A percentile compares a stretch with the other conserved stretches of the same genome.
Conservation (phyloP, 2,888 invertebrate genomes). For the Teleogryllus oceanicus region DNA sequence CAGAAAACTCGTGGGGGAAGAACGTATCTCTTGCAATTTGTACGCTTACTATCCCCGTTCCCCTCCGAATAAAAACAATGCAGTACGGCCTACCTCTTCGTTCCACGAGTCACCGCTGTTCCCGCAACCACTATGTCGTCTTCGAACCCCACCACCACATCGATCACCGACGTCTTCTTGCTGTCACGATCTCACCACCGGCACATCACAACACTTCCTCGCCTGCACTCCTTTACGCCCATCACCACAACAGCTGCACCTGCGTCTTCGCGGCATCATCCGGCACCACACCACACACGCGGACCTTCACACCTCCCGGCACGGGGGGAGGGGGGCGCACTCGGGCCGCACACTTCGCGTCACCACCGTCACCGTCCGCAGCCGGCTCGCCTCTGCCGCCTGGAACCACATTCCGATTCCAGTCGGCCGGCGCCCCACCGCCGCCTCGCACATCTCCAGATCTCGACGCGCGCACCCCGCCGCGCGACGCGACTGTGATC, state of each 20-base stretch:
- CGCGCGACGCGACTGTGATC: neutral
- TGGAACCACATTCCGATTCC: neutral
- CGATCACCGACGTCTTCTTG: too few relatives aligned
- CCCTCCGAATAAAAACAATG: too few relatives aligned
- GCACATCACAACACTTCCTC: constrained; percentile 1
- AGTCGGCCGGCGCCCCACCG: neutral
- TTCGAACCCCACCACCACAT: too few relatives aligned
- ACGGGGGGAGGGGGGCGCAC: neutral
- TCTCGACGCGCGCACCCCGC: too few relatives aligned
- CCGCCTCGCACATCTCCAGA: constrained; percentile 5
- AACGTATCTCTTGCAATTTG: too few relatives aligned
- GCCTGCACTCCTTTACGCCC: neutral
- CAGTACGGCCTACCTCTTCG: too few relatives aligned
- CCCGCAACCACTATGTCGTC: too few relatives aligned
- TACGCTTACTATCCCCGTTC: too few relatives aligned
- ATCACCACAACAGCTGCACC: too few relatives aligned
- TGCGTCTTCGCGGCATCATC: neutral
- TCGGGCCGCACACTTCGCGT: neutral
- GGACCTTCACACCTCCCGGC: too few relatives aligned
- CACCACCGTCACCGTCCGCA: neutral
- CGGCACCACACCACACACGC: too few relatives aligned
- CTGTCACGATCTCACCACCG: neutral
- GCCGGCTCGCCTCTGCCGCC: neutral
- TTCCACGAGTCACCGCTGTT: neutral
- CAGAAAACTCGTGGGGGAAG: too few relatives aligned